Evolutionary conservation across 1,140 invertebrate species (phyloP).

Genomic region (Phymastichus coffea): DNA sequence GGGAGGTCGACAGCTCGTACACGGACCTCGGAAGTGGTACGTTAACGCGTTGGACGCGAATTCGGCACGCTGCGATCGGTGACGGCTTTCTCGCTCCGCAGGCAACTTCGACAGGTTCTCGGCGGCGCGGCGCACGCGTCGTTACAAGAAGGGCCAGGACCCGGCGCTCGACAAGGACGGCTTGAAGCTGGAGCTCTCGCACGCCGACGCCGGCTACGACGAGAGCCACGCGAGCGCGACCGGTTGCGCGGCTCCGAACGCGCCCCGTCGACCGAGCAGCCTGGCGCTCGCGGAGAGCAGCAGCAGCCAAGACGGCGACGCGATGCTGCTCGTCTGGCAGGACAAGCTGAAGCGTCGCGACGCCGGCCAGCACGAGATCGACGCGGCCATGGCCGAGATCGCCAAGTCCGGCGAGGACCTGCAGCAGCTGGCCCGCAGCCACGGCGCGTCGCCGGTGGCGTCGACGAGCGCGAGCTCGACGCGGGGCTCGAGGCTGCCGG

Average conservation of each 20-base stretch:
- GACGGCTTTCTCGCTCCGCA: too few species aligned
- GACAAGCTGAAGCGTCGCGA: constrained; percentile 46
- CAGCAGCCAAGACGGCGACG: constrained; percentile 35
- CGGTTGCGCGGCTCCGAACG: neutral
- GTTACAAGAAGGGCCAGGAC: constrained; percentile 76
- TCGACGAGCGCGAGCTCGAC: constrained; percentile 29
- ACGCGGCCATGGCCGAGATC: constrained; percentile 49
- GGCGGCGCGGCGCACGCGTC: constrained; percentile 74
- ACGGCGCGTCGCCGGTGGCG: neutral
- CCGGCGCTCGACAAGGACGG: constrained; percentile 48
- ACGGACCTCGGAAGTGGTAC: constrained; percentile 52
- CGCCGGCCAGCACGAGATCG: constrained; percentile 39
- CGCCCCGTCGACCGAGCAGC: constrained; percentile 42
- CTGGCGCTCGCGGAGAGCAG: constrained; percentile 32
- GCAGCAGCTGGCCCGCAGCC: constrained; percentile 45
- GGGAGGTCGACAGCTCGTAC: constrained; percentile 15
- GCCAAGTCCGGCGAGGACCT: constrained; percentile 52
- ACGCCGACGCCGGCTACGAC: neutral
- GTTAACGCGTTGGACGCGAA: neutral
- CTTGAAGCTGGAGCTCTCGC: constrained; percentile 24
- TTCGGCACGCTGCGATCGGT: constrained; percentile 66
- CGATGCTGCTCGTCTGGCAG: constrained; percentile 49
- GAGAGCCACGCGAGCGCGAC: neutral
- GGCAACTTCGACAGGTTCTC: constrained; percentile 85
- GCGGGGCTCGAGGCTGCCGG: constrained; percentile 41